These are phyloP conservation scores for Microcebus griseorufus DNA, from an alignment of 2,113 vertebrate genomes.

Conservation along the genomic window DNA sequence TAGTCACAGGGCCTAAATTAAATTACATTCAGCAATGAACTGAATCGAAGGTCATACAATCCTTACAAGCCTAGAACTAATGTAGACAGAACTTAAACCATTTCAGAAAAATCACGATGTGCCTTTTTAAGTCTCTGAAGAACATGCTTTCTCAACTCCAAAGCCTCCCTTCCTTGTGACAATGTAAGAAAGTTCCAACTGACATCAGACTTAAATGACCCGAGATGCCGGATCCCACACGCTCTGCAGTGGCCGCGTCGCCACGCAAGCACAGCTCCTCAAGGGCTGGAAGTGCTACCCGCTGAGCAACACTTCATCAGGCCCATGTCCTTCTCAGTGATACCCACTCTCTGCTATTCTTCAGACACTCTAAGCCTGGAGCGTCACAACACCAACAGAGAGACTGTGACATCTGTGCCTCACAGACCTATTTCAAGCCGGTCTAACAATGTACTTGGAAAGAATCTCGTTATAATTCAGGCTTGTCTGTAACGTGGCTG, in stretches of 20 bases:
- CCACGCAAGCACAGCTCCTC: not conserved
- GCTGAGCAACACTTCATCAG: not conserved
- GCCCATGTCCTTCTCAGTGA: not conserved
- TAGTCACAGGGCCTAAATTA: constrained; percentile 12
- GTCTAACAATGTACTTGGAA: not conserved
- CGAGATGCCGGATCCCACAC: not conserved
- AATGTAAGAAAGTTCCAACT: not conserved
- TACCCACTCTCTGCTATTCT: not conserved
- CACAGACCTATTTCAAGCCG: not conserved
- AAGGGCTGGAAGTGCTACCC: not conserved
- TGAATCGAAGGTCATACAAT: not conserved
- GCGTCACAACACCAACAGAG: not conserved
- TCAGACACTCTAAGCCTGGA: not conserved
- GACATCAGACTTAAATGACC: not conserved
- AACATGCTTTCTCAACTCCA: not conserved
- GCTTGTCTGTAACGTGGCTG: not conserved
- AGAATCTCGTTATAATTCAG: not conserved
- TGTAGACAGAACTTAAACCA: not conserved
- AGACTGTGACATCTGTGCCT: not conserved
- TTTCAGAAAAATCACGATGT: not conserved
- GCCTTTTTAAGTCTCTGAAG: not conserved
- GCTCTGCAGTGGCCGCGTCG: not conserved
- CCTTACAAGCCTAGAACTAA: not conserved
- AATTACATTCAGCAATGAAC: not conserved
- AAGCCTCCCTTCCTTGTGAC: not conserved